Base-by-base conservation (phyloP, 2,797 vertebrate genomes). In the Sphaeramia orbicularis region DNA sequence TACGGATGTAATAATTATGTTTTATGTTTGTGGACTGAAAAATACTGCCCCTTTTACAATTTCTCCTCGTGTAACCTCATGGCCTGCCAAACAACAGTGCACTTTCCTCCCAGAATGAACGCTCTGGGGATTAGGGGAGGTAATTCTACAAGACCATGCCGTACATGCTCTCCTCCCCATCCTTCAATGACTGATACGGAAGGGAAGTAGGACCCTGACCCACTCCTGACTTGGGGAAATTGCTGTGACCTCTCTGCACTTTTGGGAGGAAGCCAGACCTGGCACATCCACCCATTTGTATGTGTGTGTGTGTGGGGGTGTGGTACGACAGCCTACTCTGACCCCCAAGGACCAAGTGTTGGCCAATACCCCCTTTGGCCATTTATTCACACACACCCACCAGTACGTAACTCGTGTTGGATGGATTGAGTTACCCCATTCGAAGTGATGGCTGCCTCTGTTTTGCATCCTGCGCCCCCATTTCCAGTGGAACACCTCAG, bases 181-280 rank as follows among this genome's bases (percentile, higher is more conserved):
- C 87, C 88, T 88, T 86, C 80, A 86, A 73, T 91, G 90, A 92
- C 87, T 90, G 85, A 93, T 93, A 84, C 62, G 59, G 86, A 86
- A 82, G 85, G 91, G 90, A 92, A 93, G 87, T 83, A 83, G 69
- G 82, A 86, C 73, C 78, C 81, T 88, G 91, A 92, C 90, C 90
- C 60, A 45, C 67, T 90, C 87, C 79, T 87, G 90, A 93, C 91
- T 90, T 59, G 66, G 90, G 93, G 93, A 94, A 94, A 94, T 94
- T 93, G 88, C 86, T 80, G 75, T 90, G 92, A 94, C 92, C 92
- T 86, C 80, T 81, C 58, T 65, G 71, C 36, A 65, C 86, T 92
- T 91, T 85, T 83, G 87, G 86, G 90, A 92, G 90, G 89, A 92
- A 94, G 91, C 88, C 81, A 86, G 74, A 68, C 75, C 78, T 88